phyloP scores from a whole-genome alignment of 2,888 invertebrate species.

The Bruchidius siliquastri region DNA sequence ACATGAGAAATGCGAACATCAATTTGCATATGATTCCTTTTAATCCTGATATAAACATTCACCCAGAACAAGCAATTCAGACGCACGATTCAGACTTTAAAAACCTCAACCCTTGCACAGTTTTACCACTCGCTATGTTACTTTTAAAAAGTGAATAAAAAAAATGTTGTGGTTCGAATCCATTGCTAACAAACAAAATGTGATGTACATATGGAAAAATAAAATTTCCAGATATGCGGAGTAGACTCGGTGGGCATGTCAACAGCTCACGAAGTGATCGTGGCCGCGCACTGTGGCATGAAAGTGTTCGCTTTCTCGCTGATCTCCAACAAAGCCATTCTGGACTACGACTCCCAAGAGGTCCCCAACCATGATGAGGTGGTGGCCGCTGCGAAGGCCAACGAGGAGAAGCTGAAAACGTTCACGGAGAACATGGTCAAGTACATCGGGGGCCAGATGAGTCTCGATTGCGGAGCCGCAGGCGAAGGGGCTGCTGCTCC shows the following conservation, averaged over 20 bases:
- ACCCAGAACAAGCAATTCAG: no score
- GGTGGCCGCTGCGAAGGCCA: slow-evolving; percentile 64
- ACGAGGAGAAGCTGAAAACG: neutral
- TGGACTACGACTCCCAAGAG: slow-evolving; percentile 53
- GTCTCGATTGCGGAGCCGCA: neutral
- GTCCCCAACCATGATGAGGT: slow-evolving; percentile 87
- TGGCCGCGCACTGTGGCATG: slow-evolving; percentile 84
- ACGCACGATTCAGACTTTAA: no score
- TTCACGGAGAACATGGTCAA: neutral
- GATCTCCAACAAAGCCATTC: slow-evolving; percentile 65
- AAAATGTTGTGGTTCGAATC: no score
- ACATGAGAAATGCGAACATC: no score
- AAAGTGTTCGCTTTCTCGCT: slow-evolving; percentile 83
- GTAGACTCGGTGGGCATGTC: slow-evolving; percentile 78
- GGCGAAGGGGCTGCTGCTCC: neutral
- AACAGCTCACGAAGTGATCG: slow-evolving; percentile 65
- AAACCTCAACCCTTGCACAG: no score
- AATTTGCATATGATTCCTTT: no score
- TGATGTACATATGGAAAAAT: no score
- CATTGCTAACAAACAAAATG: no score
- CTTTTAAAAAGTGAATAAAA: no score
- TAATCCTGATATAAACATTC: no score
- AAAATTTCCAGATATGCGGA: slow-evolving; percentile 42
- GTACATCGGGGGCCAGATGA: neutral
- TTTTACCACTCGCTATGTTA: no score